Percentiles rank a stretch among this genome's conserved stretches.
Evolutionary conservation across 1,140 invertebrate species (phyloP).

Genomic region (Hestina assimilis): DNA sequence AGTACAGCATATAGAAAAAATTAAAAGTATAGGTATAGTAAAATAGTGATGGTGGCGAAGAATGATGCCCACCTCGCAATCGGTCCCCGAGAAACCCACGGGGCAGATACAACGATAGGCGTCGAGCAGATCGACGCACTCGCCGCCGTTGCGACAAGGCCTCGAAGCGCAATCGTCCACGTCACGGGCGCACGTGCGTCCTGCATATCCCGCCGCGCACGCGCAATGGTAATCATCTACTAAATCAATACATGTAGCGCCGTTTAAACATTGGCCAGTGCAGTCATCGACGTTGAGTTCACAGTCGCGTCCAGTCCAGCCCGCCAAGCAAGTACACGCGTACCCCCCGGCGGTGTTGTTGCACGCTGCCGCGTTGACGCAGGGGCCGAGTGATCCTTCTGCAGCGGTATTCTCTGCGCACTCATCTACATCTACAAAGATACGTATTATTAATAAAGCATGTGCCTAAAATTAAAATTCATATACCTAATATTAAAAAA

Average conservation of each 20-base stretch:
- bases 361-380: slow-evolving; percentile 90
- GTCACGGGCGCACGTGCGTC: slow-evolving; percentile 83
- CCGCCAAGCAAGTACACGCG: slow-evolving; percentile 87
- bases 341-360: slow-evolving; percentile 91
- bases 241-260: slow-evolving; percentile 90
- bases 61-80: slow-evolving; percentile 83
- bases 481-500: too few relatives aligned
- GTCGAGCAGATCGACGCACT: slow-evolving; percentile 90
- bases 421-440: slow-evolving; percentile 81
- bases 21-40: not conserved
- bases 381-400: slow-evolving; percentile 78
- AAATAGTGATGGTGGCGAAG: not conserved
- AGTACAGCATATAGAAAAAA: not conserved
- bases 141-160: slow-evolving; percentile 91
- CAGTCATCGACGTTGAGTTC: slow-evolving; percentile 94
- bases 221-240: slow-evolving; percentile 91
- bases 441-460: too few relatives aligned
- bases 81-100: slow-evolving; percentile 87
- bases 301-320: slow-evolving; percentile 93
- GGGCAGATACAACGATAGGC: slow-evolving; percentile 90
- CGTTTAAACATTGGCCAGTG: slow-evolving; percentile 91
- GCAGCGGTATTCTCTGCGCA: slow-evolving; percentile 63
- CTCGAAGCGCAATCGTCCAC: slow-evolving; percentile 86
- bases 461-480: too few relatives aligned
- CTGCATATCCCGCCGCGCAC: slow-evolving; percentile 88